Base-by-base conservation (phyloP, 2,113 vertebrate genomes). In the Gallinago media region DNA sequence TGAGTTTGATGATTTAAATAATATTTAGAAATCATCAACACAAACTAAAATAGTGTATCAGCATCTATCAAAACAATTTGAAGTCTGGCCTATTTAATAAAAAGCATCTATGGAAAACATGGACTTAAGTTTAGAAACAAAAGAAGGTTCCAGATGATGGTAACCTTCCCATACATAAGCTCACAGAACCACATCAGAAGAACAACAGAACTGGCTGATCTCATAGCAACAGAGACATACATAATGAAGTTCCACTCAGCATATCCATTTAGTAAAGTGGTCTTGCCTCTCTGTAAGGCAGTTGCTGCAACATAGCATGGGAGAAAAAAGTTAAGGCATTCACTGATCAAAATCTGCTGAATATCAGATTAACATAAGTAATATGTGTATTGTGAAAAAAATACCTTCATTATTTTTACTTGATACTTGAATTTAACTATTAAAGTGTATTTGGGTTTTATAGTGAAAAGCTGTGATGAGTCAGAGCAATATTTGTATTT, bases 21-120 rank as follows among this genome's bases (percentile, higher is more conserved):
- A n/a, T 84, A 88, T 66, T 70, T 86, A 59, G 27, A 91, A 92
- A 92, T 63, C 15, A 75, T 46, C 55, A 88, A 34, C 22, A 81
- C 3, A 89, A 81, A n/a, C 15, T 84, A 71, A 71, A 88, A 81
- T 9, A 74, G 23, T 19, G 16, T 20, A n/a, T 46, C 27, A 62
- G 20, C 9, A 76, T 6, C 17, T 66, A 70, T 23, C 9, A 74
- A 92, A 91, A 62, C 11, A 0, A 58, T 90, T 76, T 80, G 10
- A 83, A 77, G 5, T 58, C 9, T 34, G 34, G 34, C 12, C 38
- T 15, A 34, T 31, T 16, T 71, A 77, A 80, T 76, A 55, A 62
- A 71, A 92, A 49, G 4, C 0, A 6, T 21, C n/a, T 59, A 62
- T 8, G 38, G 27, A 85, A 61, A 85, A n/a, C 19, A 67, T 4